phyloP scores from a whole-genome alignment of 35 echinoderm and acorn worm species.

The Lytechinus pictus region DNA sequence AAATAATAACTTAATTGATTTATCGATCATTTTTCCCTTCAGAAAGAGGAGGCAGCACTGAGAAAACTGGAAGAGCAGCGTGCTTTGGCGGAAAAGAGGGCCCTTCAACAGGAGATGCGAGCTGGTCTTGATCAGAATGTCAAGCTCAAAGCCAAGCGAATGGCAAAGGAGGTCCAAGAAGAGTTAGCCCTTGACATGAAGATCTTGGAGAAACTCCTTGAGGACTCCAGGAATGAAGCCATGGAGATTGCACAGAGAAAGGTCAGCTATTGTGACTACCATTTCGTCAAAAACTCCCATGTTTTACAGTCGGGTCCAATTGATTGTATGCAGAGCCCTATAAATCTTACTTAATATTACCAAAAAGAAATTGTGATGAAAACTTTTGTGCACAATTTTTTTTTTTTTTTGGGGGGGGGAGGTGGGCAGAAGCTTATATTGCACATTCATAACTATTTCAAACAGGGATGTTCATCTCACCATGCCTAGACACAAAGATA shows the following conservation, averaged over 20 bases:
- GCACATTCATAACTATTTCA: too few species aligned
- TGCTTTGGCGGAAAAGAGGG: slow-evolving; percentile 80
- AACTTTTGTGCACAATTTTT: too few species aligned
- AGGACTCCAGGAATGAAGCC: slow-evolving; percentile 89
- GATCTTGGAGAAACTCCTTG: slow-evolving; percentile 94
- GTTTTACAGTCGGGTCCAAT: too few species aligned
- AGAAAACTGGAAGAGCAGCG: slow-evolving; percentile 88
- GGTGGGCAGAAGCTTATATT: too few species aligned
- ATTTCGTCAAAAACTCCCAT: too few species aligned
- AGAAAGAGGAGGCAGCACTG: slow-evolving; percentile 87
- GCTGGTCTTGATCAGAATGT: slow-evolving; percentile 76
- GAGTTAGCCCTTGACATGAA: slow-evolving; percentile 98
- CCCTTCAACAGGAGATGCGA: slow-evolving; percentile 69
- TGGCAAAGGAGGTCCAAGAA: slow-evolving; percentile 88
- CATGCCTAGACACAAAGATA: too few species aligned
- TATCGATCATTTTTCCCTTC: background rate
- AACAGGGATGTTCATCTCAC: too few species aligned
- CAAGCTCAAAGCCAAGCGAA: slow-evolving; percentile 73
- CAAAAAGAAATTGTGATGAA: too few species aligned
- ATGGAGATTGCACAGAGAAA: slow-evolving; percentile 95
- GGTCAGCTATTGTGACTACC: slow-evolving; percentile 44
- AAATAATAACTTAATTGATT: too few species aligned
- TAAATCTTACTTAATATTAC: too few species aligned
- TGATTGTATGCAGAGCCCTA: too few species aligned
- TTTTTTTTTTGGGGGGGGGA: too few species aligned